A percentile compares a stretch with the other conserved stretches of the same genome.
phyloP scores from a whole-genome alignment of 1,140 invertebrate species.

The Globodera rostochiensis region DNA sequence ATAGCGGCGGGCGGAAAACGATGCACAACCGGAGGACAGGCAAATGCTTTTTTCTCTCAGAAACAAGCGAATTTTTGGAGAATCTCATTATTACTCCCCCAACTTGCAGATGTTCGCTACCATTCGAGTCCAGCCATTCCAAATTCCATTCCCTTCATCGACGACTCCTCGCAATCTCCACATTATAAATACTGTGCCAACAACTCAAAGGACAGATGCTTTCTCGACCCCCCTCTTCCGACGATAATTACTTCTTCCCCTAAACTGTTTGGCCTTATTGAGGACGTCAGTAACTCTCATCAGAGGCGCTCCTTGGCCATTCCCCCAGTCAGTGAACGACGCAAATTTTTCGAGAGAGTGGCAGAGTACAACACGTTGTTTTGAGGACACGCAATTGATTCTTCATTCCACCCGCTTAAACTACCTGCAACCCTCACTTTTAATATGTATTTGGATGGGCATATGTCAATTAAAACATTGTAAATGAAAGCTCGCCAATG shows the following conservation, averaged over 20 bases:
- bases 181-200: conserved; percentile 25
- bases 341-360: conserved; percentile 58
- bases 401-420: background rate
- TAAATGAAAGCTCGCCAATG: background rate
- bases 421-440: background rate
- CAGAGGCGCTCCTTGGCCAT: conserved; percentile 45
- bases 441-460: background rate
- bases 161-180: conserved; percentile 12
- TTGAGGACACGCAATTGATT: conserved; percentile 21
- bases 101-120: conserved; percentile 60
- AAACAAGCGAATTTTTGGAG: background rate
- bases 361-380: conserved; percentile 54
- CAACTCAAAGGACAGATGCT: conserved; percentile 16
- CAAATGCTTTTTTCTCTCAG: conserved; percentile 2
- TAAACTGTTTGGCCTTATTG: background rate
- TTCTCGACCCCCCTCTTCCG: conserved; percentile 4
- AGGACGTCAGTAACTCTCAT: conserved; percentile 32
- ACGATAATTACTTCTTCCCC: conserved; percentile 17
- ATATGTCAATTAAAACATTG: background rate
- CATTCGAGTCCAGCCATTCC: conserved; percentile 60
- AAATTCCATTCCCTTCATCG: background rate
- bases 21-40: background rate
- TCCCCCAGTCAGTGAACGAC: conserved; percentile 56
- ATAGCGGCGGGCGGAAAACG: background rate
- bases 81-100: background rate